Evolutionary conservation across 2,888 invertebrate species (phyloP).

Genomic region (Cephus spinipes): DNA sequence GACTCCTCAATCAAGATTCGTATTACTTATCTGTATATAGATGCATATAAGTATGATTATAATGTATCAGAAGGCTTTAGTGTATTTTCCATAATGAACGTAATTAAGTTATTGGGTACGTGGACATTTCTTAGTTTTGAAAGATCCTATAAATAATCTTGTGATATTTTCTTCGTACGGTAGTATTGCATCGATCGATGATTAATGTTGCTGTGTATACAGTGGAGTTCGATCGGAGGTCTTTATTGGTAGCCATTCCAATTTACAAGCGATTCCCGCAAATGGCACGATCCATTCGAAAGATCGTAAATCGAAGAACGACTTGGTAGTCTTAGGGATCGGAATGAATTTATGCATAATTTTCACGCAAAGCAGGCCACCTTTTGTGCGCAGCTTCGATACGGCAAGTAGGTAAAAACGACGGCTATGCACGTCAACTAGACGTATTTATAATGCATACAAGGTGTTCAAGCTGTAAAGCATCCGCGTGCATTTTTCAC

Average conservation of each 20-base stretch:
- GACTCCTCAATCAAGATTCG: neutral
- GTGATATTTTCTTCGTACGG: neutral
- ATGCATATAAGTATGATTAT: no score
- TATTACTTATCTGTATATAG: neutral
- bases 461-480: neutral
- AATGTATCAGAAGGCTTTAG: neutral
- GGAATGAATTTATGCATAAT: neutral
- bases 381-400: neutral
- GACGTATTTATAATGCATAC: neutral
- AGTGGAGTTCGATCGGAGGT: neutral
- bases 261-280: neutral
- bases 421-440: neutral
- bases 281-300: neutral
- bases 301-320: neutral
- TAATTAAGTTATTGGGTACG: neutral
- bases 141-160: neutral
- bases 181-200: neutral
- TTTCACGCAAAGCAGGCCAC: neutral
- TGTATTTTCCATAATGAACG: neutral
- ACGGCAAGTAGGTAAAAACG: neutral
- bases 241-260: neutral
- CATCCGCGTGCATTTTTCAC: neutral
- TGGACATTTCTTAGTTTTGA: no score
- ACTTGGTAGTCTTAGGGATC: neutral
- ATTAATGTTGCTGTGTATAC: neutral